Percentiles rank a stretch among this genome's conserved stretches.
phyloP scores from a whole-genome alignment of 2,113 vertebrate species.

The Megaleporinus macrocephalus region DNA sequence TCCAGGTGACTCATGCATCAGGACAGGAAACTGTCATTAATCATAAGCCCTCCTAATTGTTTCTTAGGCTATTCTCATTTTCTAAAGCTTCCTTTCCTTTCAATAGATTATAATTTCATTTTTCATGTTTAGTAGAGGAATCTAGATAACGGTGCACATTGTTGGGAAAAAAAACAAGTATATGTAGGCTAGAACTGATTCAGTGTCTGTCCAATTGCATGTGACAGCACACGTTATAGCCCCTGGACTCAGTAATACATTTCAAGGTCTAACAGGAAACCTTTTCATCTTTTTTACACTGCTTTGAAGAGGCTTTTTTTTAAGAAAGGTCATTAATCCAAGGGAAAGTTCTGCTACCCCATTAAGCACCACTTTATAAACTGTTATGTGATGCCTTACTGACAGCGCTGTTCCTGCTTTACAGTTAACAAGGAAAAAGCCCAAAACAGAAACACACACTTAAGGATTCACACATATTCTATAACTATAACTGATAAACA shows the following conservation, averaged over 20 bases:
- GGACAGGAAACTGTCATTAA: conserved; percentile 1
- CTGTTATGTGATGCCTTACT: neutral
- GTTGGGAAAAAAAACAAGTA: neutral
- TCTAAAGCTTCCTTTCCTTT: conserved; percentile 10
- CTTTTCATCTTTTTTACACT: neutral
- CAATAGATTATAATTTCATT: neutral
- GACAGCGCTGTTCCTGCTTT: neutral
- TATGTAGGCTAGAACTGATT: neutral
- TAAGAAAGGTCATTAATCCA: neutral
- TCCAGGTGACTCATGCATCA: conserved; percentile 18
- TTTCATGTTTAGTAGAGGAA: conserved; percentile 14
- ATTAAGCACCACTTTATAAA: neutral
- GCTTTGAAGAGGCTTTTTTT: neutral
- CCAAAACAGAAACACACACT: too few species aligned
- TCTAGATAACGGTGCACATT: neutral
- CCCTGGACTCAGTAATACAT: neutral
- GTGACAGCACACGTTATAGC: neutral
- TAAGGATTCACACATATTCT: too few species aligned
- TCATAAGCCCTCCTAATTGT: neutral
- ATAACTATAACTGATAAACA: too few species aligned
- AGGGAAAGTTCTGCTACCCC: neutral
- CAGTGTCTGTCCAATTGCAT: neutral
- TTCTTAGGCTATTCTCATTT: conserved; percentile 25
- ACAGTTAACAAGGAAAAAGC: neutral
- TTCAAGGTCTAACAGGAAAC: conserved; percentile 1